Evolutionary conservation across 2,113 vertebrate species (phyloP), one percentile per base, ranked within the genome.

Genomic region (Silurus meridionalis): DNA sequence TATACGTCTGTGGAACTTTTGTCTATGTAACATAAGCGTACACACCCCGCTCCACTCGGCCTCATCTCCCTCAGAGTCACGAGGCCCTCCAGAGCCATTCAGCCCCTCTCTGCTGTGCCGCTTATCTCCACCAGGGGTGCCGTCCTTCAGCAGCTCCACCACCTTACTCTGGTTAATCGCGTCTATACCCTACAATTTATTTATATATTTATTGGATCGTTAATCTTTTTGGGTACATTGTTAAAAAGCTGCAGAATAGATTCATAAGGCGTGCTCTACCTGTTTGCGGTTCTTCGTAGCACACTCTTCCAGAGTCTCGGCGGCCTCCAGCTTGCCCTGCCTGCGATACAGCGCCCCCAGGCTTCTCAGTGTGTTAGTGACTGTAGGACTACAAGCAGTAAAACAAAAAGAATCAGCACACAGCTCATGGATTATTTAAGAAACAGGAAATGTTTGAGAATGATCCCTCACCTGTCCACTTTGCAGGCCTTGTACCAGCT

Each of bases 401-500:
- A n/a, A 23, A 83, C 28, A 55, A n/a, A 55, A 46, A 55, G 19
- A 60, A 82, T 63, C 7, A 72, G 13, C 14, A 55, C 58, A 57
- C 11, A 4, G 28, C 5, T 19, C 2, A 11, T 23, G 14, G 2
- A 25, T 75, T 25, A 78, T 25, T 46, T n/a, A 64, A 53, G 9
- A 78, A 19, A 66, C n/a, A 85, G n/a, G 46, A 78, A 77, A 19
- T 21, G 14, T 21, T 52, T 71, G 55, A 21, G 46, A 28, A n/a
- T 19, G 15, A 52, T 52, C 37, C 57, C 91, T 93, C 79, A 97
- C 97, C 96, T 97, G 95, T 97, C 96, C 81, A 97, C 96, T 86
- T 97, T 97, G 87, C 97, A 97, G 89, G 96, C 96, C 85, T 97
- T 97, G 74, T 97, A 96, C 97, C 97, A 97, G 92, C 96, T 96